Percentiles rank a stretch among this genome's conserved stretches.
phyloP scores from a whole-genome alignment of 1,140 invertebrate species.

The Pseudomyrmex cubaensis region DNA sequence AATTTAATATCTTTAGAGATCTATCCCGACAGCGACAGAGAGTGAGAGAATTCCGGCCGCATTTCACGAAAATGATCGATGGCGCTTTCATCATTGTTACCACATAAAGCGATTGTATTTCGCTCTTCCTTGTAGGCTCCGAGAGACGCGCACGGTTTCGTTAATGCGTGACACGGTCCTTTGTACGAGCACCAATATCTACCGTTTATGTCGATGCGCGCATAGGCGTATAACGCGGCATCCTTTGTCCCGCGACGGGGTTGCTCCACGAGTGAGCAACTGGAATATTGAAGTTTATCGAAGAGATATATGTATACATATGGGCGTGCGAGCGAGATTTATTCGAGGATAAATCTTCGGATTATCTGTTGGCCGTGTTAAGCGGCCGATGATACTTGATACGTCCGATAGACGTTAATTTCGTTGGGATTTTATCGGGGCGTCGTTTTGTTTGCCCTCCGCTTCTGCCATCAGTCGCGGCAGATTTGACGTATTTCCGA shows the following conservation, averaged over 20 bases:
- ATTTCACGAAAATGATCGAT: slow-evolving; percentile 59
- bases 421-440: not conserved
- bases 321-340: not conserved
- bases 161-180: slow-evolving; percentile 51
- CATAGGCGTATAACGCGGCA: not conserved
- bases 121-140: slow-evolving; percentile 37
- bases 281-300: slow-evolving; percentile 47
- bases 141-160: slow-evolving; percentile 28
- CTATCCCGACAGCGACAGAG: not conserved
- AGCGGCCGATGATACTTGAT: not conserved
- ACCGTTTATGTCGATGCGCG: slow-evolving; percentile 38
- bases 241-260: slow-evolving; percentile 21
- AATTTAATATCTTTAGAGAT: slow-evolving; percentile 57
- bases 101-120: slow-evolving; percentile 48
- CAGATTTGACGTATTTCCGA: slow-evolving; percentile 2
- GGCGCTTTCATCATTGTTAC: slow-evolving; percentile 40
- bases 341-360: slow-evolving; percentile 35
- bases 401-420: slow-evolving; percentile 20
- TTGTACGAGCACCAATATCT: slow-evolving; percentile 35
- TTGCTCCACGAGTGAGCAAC: not conserved
- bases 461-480: slow-evolving; percentile 2
- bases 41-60: slow-evolving; percentile 24
- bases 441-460: slow-evolving; percentile 8
- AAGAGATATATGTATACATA: not conserved
- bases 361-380: slow-evolving; percentile 19